These are phyloP conservation scores for Spialia ferax DNA, from an alignment of 2,888 invertebrate species.

Conservation along the genomic window DNA sequence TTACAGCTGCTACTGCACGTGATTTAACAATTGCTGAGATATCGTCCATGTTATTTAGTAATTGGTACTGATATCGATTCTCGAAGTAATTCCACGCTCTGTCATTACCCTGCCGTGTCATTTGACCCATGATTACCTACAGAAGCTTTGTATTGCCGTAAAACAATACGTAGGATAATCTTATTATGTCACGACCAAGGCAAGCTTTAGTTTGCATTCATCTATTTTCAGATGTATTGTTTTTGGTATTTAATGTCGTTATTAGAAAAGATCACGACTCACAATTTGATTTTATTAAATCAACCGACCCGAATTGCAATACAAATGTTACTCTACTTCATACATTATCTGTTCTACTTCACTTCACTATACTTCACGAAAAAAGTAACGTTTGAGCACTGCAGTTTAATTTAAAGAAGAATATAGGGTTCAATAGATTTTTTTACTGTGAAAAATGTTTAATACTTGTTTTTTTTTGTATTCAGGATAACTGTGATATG, in stretches of 20 bases:
- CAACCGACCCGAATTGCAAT: background rate
- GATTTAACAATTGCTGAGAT: conserved; percentile 62
- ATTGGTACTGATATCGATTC: conserved; percentile 61
- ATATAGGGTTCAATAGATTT: background rate
- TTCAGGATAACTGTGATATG: conserved; percentile 70
- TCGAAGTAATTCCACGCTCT: conserved; percentile 64
- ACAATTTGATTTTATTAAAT: no score
- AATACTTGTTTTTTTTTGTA: conserved; percentile 53
- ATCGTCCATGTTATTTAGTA: conserved; percentile 45
- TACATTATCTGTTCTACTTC: no score
- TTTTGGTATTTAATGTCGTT: conserved; percentile 13
- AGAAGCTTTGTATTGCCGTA: conserved; percentile 48
- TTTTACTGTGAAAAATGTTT: background rate
- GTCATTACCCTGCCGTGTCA: conserved; percentile 78
- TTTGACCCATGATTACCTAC: conserved; percentile 68
- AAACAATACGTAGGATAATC: conserved; percentile 55
- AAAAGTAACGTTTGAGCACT: no score
- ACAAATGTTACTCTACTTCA: no score
- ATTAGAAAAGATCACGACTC: conserved; percentile 62
- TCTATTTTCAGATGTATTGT: background rate
- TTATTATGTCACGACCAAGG: conserved; percentile 55
- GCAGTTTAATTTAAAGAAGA: no score
- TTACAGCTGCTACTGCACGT: conserved; percentile 59
- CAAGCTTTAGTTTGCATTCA: conserved; percentile 4
- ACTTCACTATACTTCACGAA: no score